A percentile compares a stretch with the other conserved stretches of the same genome.
phyloP scores from a whole-genome alignment of 2,113 vertebrate genomes.

The Caloenas nicobarica region DNA sequence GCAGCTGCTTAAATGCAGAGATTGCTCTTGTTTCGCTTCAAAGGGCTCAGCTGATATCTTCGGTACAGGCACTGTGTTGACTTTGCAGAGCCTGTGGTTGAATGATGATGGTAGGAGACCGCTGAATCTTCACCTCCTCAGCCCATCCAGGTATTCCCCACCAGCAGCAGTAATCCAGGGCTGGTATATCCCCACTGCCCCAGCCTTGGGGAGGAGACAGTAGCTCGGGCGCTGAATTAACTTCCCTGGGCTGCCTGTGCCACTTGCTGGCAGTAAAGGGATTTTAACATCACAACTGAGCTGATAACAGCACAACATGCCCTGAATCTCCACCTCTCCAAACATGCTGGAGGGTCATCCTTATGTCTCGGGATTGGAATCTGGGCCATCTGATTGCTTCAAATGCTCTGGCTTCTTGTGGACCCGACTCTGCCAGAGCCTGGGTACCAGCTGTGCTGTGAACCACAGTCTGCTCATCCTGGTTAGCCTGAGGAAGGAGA shows the following conservation, averaged over 20 bases:
- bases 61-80: not conserved
- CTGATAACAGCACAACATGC: not conserved
- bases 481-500: not conserved
- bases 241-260: not conserved
- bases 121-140: not conserved
- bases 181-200: not conserved
- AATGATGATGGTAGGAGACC: rapidly evolving
- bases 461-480: not conserved
- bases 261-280: not conserved
- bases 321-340: not conserved
- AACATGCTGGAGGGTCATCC: not conserved
- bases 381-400: not conserved
- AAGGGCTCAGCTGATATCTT: not conserved
- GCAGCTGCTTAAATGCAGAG: not conserved
- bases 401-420: not conserved
- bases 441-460: not conserved
- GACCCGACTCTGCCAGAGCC: not conserved
- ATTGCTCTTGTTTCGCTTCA: not conserved
- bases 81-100: not conserved
- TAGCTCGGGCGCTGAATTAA: not conserved
- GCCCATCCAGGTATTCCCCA: not conserved
- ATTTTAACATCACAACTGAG: not conserved
- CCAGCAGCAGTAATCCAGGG: not conserved
- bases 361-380: not conserved
- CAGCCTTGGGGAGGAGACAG: not conserved